Percentiles rank a stretch among this genome's conserved stretches.
Evolutionary conservation across 92 coral and sea anemone genomes (phyloP).

Genomic region (Siderastrea radians): DNA sequence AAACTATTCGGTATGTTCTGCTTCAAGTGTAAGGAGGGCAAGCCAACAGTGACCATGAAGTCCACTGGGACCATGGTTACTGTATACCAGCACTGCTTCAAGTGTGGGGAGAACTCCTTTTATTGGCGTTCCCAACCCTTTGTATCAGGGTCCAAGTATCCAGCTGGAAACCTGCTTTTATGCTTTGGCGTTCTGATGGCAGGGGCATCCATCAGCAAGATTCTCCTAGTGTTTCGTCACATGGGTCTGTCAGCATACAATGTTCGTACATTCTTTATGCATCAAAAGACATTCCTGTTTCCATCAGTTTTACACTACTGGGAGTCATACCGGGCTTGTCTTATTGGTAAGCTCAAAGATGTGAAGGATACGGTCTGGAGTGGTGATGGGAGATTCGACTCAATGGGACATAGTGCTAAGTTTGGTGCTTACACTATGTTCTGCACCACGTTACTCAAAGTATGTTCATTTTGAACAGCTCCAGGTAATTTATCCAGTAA

Average conservation of each 20-base stretch:
- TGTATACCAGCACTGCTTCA: constrained; percentile 54
- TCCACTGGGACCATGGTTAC: constrained; percentile 74
- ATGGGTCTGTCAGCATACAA: constrained; percentile 60
- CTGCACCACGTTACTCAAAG: constrained; percentile 36
- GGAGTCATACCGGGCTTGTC: too few relatives aligned
- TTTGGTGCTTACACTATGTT: constrained; percentile 69
- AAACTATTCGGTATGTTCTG: constrained; percentile 71
- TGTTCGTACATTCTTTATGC: too few relatives aligned
- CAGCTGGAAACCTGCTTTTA: constrained; percentile 60
- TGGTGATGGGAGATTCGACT: constrained; percentile 72
- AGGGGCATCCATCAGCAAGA: constrained; percentile 61
- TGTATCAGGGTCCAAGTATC: constrained; percentile 42
- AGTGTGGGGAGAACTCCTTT: constrained; percentile 36
- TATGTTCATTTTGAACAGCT: constrained; percentile 65
- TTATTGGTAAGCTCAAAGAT: too few relatives aligned
- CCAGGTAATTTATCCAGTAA: constrained; percentile 33
- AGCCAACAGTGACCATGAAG: constrained; percentile 29
- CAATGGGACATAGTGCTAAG: constrained; percentile 67
- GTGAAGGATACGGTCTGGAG: constrained; percentile 56
- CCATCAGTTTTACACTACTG: too few relatives aligned
- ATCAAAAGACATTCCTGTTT: too few relatives aligned
- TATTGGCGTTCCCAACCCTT: constrained; percentile 57
- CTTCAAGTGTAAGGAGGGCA: constrained; percentile 59
- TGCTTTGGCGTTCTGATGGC: constrained; percentile 64
- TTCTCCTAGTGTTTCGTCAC: constrained; percentile 46